Base-by-base conservation (phyloP, 2,797 vertebrate genomes). In the Varecia variegata region DNA sequence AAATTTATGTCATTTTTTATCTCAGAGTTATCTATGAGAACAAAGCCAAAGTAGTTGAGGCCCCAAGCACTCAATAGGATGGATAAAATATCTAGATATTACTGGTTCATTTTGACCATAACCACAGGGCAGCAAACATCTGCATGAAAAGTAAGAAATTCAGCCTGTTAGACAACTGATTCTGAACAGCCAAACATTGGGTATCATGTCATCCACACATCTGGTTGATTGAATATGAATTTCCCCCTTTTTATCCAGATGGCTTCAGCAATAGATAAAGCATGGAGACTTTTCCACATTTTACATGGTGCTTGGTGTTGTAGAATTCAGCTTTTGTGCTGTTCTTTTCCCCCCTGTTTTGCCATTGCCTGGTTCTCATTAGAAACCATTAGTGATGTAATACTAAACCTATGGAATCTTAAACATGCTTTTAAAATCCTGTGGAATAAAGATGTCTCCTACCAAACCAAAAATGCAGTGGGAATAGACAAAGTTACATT, bases 301-400 rank as follows among this genome's bases (percentile, higher is more conserved):
- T 88, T 90, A 90, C 91, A 92, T 84, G 68, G 92, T 73, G 9
- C 68, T 58, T 91, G 86, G 90, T 96, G 83, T 68, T 95, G 25
- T 50, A 95, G 74, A 97, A 95, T 84, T 95, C 93, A 87, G 74
- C 86, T 83, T 94, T 96, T 90, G 83, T 67, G 90, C 93, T 85
- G 45, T 90, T 68, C 87, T 74, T 90, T 95, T 74, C 4, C 40
- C 6, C 40, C 84, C 68, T 97, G 2, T 97, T 90, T 95, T 82
- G 38, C 96, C 97, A 81, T 96, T 97, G 97, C 96, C 94, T 98
- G 97, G 98, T 98, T 98, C 98, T 98, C 97, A 98, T 98, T 98
- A 97, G 96, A 93, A 98, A 90, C 98, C 92, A 95, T 98, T 98
- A 98, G 96, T 97, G 95, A 98, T 98, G 97, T 98, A 98, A 98